These are phyloP conservation scores for Oriolus oriolus DNA, from an alignment of 2,113 vertebrate genomes.

Conservation along the genomic window DNA sequence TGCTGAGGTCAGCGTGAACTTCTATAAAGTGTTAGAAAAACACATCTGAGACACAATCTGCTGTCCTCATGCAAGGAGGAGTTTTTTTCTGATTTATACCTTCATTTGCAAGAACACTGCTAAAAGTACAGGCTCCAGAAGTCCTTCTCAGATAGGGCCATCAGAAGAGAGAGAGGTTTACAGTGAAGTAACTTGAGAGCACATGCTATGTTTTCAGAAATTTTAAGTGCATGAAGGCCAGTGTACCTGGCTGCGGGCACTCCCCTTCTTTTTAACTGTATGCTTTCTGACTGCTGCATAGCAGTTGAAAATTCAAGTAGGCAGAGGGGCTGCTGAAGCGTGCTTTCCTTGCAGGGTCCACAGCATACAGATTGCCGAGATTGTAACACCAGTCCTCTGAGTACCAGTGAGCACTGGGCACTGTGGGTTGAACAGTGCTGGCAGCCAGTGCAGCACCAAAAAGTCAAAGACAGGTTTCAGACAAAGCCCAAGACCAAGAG, in stretches of 20 bases:
- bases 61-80: background rate
- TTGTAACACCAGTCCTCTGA: accelerated
- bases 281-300: background rate
- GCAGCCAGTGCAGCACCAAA: background rate
- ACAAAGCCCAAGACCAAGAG: background rate
- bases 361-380: accelerated
- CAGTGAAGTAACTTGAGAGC: background rate
- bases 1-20: background rate
- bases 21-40: background rate
- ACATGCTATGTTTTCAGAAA: background rate
- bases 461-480: background rate
- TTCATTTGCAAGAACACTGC: background rate
- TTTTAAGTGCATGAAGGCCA: background rate
- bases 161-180: background rate
- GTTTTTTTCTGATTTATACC: background rate
- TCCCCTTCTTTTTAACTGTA: background rate
- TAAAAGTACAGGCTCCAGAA: background rate
- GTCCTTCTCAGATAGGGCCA: background rate
- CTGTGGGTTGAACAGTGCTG: background rate
- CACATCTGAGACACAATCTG: background rate
- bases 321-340: background rate
- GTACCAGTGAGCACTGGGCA: background rate
- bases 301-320: background rate
- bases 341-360: background rate
- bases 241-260: background rate